Base-by-base conservation (phyloP, 2,797 vertebrate species). In the Hypotaenidia philippensis region DNA sequence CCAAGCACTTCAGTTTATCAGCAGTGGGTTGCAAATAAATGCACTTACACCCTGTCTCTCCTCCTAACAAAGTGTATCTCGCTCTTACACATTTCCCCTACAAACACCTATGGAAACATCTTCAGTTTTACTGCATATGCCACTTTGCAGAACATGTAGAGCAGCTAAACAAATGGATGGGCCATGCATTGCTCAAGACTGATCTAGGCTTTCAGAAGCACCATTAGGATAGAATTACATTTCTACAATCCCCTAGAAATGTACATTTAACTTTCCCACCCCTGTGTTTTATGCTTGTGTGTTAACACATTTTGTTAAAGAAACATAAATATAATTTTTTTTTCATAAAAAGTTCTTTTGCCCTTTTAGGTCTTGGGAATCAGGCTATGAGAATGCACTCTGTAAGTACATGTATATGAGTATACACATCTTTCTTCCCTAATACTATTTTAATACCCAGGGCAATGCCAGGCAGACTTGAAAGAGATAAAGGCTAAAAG, bases 51-150 rank as follows among this genome's bases (percentile, higher is more conserved):
- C 1, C 10, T 47, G 19, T 69, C 0, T 20, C 19, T 74, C 11
- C 1, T 11, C 13, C 49, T 36, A 23, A 10, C 9, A 32, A 63
- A 27, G 12, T 0, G 29, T 5, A 64, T 1, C 3, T 31, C 15
- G 45, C 7, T 47, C 31, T 69, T 65, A 17, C 22, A 78, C 4
- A 4, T 50, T 70, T 64, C 13, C 41, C 10, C 8, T 76, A 26
- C 2, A 21, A 64, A 81, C 3, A 53, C 6, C 6, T 45, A 19
- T 4, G 75, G 34, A 18, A 61, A n/a, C 25, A 45, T 9, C 20
- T 53, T 61, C 26, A 0, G 1, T 26, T 92, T 70, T 92, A 11
- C 56, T 83, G 6, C 4, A 3, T 49, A 8, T n/a, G 6, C 4
- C 22, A 14, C 27, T 26, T 53, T 17, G 10, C 5, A 25, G 27